Evolutionary conservation across 2,888 invertebrate species (phyloP).

Genomic region (Yponomeuta malinellus): DNA sequence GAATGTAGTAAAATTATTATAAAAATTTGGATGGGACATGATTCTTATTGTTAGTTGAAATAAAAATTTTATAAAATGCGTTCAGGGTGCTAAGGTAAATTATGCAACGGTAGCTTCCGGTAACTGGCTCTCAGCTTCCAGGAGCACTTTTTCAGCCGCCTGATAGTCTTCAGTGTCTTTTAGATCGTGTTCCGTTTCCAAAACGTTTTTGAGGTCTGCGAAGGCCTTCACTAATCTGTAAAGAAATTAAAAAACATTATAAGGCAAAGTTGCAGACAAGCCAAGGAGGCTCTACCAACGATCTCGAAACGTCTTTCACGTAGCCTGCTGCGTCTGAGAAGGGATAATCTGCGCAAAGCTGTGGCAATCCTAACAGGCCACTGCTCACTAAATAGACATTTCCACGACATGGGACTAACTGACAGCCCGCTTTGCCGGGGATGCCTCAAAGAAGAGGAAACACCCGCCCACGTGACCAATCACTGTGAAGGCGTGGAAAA

Average conservation of each 20-base stretch:
- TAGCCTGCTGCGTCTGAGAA: too few relatives aligned
- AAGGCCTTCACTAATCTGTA: constrained; percentile 82
- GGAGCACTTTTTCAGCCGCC: constrained; percentile 80
- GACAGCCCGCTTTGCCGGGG: too few relatives aligned
- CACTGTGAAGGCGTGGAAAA: too few relatives aligned
- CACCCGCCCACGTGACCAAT: too few relatives aligned
- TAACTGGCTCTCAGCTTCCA: constrained; percentile 79
- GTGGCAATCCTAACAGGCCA: too few relatives aligned
- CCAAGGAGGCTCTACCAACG: too few relatives aligned
- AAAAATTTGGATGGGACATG: constrained; percentile 62
- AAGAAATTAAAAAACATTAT: constrained; percentile 21
- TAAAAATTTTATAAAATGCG: constrained; percentile 33
- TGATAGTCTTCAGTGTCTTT: constrained; percentile 82
- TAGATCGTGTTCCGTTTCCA: constrained; percentile 86
- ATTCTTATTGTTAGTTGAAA: constrained; percentile 39
- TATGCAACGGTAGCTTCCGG: constrained; percentile 47
- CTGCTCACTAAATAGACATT: too few relatives aligned
- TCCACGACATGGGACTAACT: too few relatives aligned
- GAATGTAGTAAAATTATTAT: constrained; percentile 65
- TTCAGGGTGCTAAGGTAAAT: constrained; percentile 24
- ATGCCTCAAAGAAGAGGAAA: too few relatives aligned
- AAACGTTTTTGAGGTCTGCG: constrained; percentile 82
- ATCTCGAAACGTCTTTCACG: too few relatives aligned
- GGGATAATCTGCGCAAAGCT: too few relatives aligned
- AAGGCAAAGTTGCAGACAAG: not conserved